Evolutionary conservation across 2,113 vertebrate genomes (phyloP).

Genomic region (Elaphurus davidianus): DNA sequence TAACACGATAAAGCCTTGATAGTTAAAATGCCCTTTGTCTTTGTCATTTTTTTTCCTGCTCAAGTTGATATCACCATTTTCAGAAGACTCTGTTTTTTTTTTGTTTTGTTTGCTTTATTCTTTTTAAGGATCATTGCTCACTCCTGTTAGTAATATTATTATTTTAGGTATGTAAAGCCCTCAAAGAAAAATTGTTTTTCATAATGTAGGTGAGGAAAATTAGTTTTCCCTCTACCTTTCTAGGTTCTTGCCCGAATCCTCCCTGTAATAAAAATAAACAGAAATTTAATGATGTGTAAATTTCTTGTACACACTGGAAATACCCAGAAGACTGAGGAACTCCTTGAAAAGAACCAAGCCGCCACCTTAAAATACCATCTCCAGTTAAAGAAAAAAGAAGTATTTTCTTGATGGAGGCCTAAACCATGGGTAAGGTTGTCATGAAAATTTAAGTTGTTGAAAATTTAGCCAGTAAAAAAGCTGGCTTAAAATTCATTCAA

Average conservation of each 20-base stretch:
- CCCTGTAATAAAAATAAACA: neutral
- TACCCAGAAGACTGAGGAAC: neutral
- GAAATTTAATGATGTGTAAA: neutral
- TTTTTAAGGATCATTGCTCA: neutral
- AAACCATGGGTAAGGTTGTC: neutral
- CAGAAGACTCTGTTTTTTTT: neutral
- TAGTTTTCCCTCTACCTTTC: neutral
- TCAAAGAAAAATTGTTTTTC: neutral
- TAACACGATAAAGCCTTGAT: neutral
- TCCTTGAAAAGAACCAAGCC: neutral
- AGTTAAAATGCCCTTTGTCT: constrained; percentile 37
- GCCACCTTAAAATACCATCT: neutral
- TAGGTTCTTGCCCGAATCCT: neutral
- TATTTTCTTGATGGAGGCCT: neutral
- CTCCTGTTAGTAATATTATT: neutral
- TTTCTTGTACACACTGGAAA: neutral
- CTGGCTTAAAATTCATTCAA: neutral
- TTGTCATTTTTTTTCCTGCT: neutral
- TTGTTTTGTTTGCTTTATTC: constrained; percentile 21
- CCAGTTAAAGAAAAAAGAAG: neutral
- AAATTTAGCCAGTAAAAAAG: neutral
- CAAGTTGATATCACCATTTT: constrained; percentile 1
- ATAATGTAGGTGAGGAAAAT: neutral
- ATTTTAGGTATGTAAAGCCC: neutral
- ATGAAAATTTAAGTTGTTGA: neutral